Conservation (phyloP, 2,113 vertebrate species). For the Noctilio leporinus region DNA sequence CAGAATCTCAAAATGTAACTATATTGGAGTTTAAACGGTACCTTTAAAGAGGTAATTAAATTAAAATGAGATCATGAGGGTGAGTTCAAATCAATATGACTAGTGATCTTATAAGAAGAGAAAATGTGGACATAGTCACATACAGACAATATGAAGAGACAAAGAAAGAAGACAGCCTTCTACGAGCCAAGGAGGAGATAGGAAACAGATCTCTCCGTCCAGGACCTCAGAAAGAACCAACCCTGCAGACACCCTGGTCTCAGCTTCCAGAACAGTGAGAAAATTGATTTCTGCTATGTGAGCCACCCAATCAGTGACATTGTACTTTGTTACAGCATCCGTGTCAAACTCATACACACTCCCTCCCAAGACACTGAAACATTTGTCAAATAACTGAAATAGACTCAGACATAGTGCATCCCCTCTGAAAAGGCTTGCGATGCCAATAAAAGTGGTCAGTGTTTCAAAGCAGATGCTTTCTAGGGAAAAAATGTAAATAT, state of each 20-base stretch:
- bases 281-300: neutral
- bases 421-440: neutral
- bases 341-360: neutral
- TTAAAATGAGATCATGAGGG: neutral
- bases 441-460: neutral
- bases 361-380: neutral
- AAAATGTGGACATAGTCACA: neutral
- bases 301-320: neutral
- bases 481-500: neutral
- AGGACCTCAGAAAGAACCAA: neutral
- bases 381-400: neutral
- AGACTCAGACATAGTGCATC: neutral
- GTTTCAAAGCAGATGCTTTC: neutral
- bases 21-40: neutral
- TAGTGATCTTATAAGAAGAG: neutral
- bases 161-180: rapidly evolving
- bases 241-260: neutral
- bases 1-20: neutral
- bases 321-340: neutral
- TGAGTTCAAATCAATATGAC: neutral
- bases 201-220: neutral
- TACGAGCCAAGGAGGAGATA: neutral
- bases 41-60: neutral
- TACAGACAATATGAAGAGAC: neutral
- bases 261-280: neutral